phyloP scores from a whole-genome alignment of 2,888 invertebrate species.

The Melanophora roralis region DNA sequence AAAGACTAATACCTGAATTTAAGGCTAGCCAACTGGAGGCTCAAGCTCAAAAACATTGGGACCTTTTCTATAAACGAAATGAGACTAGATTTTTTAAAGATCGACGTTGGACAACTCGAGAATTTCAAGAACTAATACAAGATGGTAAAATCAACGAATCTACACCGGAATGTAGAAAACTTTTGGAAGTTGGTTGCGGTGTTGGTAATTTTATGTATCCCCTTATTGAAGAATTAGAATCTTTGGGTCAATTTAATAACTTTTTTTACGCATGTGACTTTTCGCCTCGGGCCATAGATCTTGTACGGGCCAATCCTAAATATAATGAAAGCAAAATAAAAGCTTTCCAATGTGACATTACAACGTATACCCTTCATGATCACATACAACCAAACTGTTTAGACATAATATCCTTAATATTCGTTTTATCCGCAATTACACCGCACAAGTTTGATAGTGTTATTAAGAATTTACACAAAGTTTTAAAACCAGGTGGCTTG shows the following conservation, averaged over 20 bases:
- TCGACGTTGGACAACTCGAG: conserved; percentile 96
- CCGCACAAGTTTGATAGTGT: conserved; percentile 87
- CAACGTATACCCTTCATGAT: conserved; percentile 81
- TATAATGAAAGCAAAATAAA: conserved; percentile 83
- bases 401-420: conserved; percentile 92
- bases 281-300: conserved; percentile 91
- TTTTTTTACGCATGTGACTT: conserved; percentile 94
- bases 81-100: conserved; percentile 96
- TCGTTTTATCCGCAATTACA: conserved; percentile 96
- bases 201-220: conserved; percentile 98
- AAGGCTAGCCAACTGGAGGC: conserved; percentile 87
- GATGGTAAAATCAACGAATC: conserved; percentile 64
- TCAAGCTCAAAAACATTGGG: conserved; percentile 94
- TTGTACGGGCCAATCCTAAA: conserved; percentile 84
- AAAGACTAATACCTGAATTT: conserved; percentile 82
- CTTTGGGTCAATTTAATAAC: conserved; percentile 76
- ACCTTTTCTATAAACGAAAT: conserved; percentile 96
- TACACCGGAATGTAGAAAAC: conserved; percentile 46
- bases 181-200: conserved; percentile 92
- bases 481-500: conserved; percentile 86
- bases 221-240: conserved; percentile 85
- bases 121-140: conserved; percentile 85
- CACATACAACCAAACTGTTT: conserved; percentile 79
- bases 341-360: conserved; percentile 92
- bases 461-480: conserved; percentile 81